Conservation (phyloP, 2,113 vertebrate species). For the Lichenostomus cassidix region DNA sequence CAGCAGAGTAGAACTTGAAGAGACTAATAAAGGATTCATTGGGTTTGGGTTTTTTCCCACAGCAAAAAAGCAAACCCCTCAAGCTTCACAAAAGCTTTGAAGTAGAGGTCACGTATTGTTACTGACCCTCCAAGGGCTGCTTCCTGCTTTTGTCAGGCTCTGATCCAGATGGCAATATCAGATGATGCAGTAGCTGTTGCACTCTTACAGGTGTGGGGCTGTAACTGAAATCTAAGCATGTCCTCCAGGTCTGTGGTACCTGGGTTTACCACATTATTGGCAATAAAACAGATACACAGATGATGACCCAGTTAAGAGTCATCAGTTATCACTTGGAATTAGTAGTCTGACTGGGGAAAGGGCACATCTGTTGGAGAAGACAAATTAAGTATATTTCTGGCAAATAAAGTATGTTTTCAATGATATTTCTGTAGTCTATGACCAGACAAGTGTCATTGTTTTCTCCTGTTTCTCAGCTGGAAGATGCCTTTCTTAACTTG, state of each 20-base stretch:
- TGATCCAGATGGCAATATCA: background rate
- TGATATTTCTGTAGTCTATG: accelerated
- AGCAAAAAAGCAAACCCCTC: background rate
- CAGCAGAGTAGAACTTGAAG: background rate
- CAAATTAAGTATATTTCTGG: background rate
- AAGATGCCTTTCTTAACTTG: background rate
- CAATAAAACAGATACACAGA: background rate
- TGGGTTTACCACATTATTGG: background rate
- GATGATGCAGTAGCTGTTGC: background rate
- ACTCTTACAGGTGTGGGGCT: background rate
- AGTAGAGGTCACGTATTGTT: background rate
- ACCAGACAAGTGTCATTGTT: background rate
- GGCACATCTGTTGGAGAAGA: background rate
- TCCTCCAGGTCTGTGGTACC: background rate
- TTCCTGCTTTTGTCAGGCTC: background rate
- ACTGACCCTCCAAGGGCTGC: background rate
- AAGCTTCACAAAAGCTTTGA: background rate
- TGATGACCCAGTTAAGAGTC: background rate
- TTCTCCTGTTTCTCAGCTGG: background rate
- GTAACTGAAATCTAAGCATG: background rate
- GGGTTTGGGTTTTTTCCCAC: accelerated
- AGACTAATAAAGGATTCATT: accelerated
- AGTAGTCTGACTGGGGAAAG: background rate
- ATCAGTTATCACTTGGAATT: background rate
- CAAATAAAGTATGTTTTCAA: background rate